These are phyloP conservation scores for Pelecanoides urinatrix DNA, from an alignment of 2,113 vertebrate species.

Conservation along the genomic window DNA sequence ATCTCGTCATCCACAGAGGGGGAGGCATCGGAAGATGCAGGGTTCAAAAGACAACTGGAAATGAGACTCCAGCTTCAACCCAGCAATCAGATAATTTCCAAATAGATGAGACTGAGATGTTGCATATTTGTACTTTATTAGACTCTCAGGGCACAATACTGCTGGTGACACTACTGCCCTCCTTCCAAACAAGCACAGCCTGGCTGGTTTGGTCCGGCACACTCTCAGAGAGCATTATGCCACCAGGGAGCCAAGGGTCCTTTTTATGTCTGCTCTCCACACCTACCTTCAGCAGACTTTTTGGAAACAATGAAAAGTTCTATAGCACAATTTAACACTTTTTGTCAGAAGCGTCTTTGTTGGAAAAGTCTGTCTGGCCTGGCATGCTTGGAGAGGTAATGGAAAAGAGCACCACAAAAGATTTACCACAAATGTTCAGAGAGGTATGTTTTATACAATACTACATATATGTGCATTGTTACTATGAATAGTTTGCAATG, in stretches of 20 bases:
- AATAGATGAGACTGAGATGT: background rate
- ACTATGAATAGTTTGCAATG: background rate
- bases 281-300: background rate
- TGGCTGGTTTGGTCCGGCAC: background rate
- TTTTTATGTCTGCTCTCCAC: background rate
- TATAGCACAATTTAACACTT: background rate
- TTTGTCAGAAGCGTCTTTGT: background rate
- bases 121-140: background rate
- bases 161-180: background rate
- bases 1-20: background rate
- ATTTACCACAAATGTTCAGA: rapidly evolving
- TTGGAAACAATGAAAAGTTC: background rate
- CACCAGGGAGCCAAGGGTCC: background rate
- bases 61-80: background rate
- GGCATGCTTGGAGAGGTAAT: background rate
- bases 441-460: rapidly evolving
- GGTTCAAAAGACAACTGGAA: background rate
- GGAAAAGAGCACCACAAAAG: background rate
- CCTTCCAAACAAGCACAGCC: background rate
- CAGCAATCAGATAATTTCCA: background rate
- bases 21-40: background rate
- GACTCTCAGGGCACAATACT: background rate
- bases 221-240: background rate
- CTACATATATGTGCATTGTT: rapidly evolving
- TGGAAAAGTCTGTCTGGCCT: background rate